phyloP scores from a whole-genome alignment of 2,797 vertebrate species.

The Bucorvus abyssinicus region DNA sequence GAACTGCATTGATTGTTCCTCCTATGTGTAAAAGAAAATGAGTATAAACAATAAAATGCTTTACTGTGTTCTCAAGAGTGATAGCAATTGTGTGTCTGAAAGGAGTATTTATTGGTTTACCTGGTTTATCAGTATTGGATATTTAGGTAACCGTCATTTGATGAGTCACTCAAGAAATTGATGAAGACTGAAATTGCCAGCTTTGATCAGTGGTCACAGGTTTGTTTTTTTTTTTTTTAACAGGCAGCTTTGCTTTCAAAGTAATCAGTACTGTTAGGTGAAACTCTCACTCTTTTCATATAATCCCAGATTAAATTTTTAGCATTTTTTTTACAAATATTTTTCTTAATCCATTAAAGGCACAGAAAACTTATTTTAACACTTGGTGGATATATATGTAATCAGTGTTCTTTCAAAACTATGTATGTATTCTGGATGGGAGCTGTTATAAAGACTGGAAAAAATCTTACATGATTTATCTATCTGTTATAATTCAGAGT shows the following conservation, averaged over 20 bases:
- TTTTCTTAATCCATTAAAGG: not conserved
- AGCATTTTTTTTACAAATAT: not conserved
- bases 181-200: not conserved
- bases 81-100: slow-evolving; percentile 59
- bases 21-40: slow-evolving; percentile 75
- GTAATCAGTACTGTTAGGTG: not conserved
- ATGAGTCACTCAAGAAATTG: slow-evolving; percentile 50
- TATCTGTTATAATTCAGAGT: not conserved
- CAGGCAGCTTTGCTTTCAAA: not conserved
- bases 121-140: slow-evolving; percentile 14
- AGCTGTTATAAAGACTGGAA: not conserved
- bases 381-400: not conserved
- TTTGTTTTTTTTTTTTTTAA: too few species aligned
- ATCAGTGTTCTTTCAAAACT: not conserved
- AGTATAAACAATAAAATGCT: slow-evolving; percentile 76
- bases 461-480: not conserved
- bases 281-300: not conserved
- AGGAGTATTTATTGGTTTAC: slow-evolving; percentile 32
- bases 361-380: not conserved
- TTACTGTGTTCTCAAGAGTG: slow-evolving; percentile 72
- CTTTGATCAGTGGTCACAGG: not conserved
- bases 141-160: slow-evolving; percentile 42
- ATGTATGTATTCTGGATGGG: not conserved
- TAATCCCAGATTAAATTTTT: not conserved
- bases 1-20: slow-evolving; percentile 73